These are phyloP conservation scores for Lota lota DNA, from an alignment of 2,113 vertebrate genomes.

Conservation along the genomic window DNA sequence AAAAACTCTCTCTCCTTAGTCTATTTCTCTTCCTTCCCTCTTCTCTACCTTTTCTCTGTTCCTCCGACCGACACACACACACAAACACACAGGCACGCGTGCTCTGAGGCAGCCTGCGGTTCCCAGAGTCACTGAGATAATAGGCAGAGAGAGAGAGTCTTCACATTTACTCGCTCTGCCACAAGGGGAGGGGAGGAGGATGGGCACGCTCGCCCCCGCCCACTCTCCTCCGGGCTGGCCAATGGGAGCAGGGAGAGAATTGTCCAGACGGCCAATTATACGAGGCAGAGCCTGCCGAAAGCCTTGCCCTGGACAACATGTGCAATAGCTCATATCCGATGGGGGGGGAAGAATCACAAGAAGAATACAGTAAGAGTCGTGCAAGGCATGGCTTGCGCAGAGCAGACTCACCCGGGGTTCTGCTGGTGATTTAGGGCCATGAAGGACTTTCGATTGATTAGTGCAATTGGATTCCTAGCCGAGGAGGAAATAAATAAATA, in stretches of 20 bases:
- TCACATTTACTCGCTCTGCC: slow-evolving; percentile 69
- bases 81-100: slow-evolving; percentile 42
- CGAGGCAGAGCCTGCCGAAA: slow-evolving; percentile 38
- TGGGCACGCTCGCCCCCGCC: slow-evolving; percentile 49
- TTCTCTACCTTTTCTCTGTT: slow-evolving; percentile 46
- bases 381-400: slow-evolving; percentile 58
- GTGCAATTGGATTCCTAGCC: slow-evolving; percentile 67
- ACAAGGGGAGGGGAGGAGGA: slow-evolving; percentile 61
- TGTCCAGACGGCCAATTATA: slow-evolving; percentile 50
- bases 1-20: slow-evolving; percentile 54
- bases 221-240: slow-evolving; percentile 61
- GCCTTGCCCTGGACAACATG: slow-evolving; percentile 67
- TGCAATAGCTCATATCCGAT: slow-evolving; percentile 69
- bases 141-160: slow-evolving; percentile 68
- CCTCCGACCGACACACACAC: slow-evolving; percentile 52
- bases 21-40: slow-evolving; percentile 63
- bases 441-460: slow-evolving; percentile 55
- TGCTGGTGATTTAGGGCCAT: slow-evolving; percentile 67
- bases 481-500: too few relatives aligned
- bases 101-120: slow-evolving; percentile 68
- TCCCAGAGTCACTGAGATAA: slow-evolving; percentile 75
- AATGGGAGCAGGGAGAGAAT: slow-evolving; percentile 53
- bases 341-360: too few relatives aligned
- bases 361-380: slow-evolving; percentile 19
- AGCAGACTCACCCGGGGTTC: slow-evolving; percentile 53